phyloP scores from a whole-genome alignment of 2,888 invertebrate genomes.

The Drosophila algonquin region DNA sequence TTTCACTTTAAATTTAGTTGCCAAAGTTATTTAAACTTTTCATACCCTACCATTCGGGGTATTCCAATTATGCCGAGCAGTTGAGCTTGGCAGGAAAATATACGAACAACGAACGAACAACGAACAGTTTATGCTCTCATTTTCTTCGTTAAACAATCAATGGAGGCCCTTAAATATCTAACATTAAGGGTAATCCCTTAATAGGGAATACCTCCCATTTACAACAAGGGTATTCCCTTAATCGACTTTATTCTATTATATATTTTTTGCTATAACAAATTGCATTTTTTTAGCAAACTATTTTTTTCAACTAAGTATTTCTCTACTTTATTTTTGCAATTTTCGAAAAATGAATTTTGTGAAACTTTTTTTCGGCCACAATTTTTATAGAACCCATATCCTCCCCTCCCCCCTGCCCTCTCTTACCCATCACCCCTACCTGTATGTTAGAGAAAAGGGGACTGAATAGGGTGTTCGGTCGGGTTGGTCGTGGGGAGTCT shows the following conservation, averaged over 20 bases:
- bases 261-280: conserved; percentile 19
- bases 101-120: too few species aligned
- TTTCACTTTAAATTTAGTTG: conserved; percentile 76
- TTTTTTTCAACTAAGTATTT: conserved; percentile 23
- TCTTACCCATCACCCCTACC: conserved; percentile 8
- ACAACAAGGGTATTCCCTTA: neutral
- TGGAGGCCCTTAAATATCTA: too few species aligned
- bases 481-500: conserved; percentile 1
- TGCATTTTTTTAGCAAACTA: conserved; percentile 6
- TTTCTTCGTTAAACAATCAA: too few species aligned
- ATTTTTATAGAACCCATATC: conserved; percentile 36
- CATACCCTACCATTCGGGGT: conserved; percentile 20
- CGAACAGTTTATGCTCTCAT: neutral
- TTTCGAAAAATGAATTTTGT: conserved; percentile 72
- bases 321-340: conserved; percentile 63
- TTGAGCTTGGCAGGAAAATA: conserved; percentile 9
- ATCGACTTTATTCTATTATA: conserved; percentile 24
- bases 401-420: neutral
- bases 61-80: conserved; percentile 13
- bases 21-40: conserved; percentile 78
- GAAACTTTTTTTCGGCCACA: conserved; percentile 62
- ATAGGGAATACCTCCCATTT: neutral
- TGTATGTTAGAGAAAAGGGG: neutral
- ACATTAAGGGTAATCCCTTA: neutral
- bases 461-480: neutral